phyloP scores from a whole-genome alignment of 1,140 invertebrate genomes.

The Vanessa atalanta region DNA sequence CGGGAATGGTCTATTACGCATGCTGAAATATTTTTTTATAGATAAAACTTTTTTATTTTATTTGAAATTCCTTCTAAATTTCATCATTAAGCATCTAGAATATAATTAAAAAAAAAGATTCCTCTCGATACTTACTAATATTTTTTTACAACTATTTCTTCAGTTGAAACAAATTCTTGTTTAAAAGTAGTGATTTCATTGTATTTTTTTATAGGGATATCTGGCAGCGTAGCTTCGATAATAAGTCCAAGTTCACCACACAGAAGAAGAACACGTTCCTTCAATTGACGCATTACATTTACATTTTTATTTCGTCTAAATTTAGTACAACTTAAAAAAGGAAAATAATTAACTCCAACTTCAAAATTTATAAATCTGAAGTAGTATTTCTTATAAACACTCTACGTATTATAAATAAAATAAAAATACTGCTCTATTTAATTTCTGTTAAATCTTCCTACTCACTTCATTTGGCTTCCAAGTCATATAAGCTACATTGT shows the following conservation, averaged over 20 bases:
- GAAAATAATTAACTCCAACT: too few relatives aligned
- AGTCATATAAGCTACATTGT: conserved; percentile 83
- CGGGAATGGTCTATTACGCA: conserved; percentile 69
- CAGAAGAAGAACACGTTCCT: conserved; percentile 63
- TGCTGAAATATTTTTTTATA: conserved; percentile 40
- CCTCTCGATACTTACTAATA: conserved; percentile 58
- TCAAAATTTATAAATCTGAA: background rate
- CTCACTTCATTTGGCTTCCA: conserved; percentile 82
- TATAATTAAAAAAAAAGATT: background rate
- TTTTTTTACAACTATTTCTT: conserved; percentile 68
- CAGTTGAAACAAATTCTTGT: conserved; percentile 63
- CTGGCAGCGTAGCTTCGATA: conserved; percentile 66
- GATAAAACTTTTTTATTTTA: background rate
- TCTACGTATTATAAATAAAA: too few relatives aligned
- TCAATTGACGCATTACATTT: conserved; percentile 24
- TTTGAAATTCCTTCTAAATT: too few relatives aligned
- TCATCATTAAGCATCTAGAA: background rate
- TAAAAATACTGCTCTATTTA: too few relatives aligned
- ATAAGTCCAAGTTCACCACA: conserved; percentile 69
- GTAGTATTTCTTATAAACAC: background rate
- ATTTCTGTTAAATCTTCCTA: background rate
- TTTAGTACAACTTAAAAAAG: too few relatives aligned
- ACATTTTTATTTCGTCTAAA: too few relatives aligned
- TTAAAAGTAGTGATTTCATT: conserved; percentile 69
- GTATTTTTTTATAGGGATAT: conserved; percentile 51